Conservation (phyloP, 2,797 vertebrate genomes). For the Petrocephalus sullivani region DNA sequence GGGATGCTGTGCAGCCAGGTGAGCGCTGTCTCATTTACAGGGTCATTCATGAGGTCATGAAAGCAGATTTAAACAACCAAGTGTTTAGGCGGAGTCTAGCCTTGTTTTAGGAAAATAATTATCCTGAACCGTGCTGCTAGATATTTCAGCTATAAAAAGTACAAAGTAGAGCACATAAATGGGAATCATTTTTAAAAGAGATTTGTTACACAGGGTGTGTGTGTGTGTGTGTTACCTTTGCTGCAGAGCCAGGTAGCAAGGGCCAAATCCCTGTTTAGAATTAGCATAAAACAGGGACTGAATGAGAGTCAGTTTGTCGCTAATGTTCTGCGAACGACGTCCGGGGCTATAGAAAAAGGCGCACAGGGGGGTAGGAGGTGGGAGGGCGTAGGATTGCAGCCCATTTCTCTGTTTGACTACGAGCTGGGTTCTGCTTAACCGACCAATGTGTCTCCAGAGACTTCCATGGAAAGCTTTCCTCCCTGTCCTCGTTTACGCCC, state of each 20-base stretch:
- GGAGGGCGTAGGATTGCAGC: background rate
- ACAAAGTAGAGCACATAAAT: background rate
- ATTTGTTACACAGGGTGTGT: background rate
- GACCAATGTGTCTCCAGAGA: background rate
- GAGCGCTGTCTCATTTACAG: background rate
- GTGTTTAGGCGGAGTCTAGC: background rate
- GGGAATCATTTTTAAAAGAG: background rate
- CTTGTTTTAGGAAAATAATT: background rate
- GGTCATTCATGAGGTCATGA: background rate
- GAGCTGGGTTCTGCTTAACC: background rate
- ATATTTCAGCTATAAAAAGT: background rate
- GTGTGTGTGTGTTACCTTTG: no score
- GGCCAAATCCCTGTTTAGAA: background rate
- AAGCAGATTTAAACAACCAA: background rate
- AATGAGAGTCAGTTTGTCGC: background rate
- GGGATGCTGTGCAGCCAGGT: constrained; percentile 72
- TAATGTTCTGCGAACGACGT: background rate
- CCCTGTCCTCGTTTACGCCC: background rate
- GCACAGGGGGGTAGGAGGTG: background rate
- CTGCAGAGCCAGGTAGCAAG: background rate
- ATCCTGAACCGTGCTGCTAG: background rate
- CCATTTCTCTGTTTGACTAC: background rate
- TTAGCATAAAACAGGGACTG: background rate
- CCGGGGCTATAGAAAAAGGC: background rate
- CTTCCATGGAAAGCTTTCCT: background rate